These are phyloP conservation scores for Synergus gifuensis DNA, from an alignment of 2,888 invertebrate species.

Conservation along the genomic window DNA sequence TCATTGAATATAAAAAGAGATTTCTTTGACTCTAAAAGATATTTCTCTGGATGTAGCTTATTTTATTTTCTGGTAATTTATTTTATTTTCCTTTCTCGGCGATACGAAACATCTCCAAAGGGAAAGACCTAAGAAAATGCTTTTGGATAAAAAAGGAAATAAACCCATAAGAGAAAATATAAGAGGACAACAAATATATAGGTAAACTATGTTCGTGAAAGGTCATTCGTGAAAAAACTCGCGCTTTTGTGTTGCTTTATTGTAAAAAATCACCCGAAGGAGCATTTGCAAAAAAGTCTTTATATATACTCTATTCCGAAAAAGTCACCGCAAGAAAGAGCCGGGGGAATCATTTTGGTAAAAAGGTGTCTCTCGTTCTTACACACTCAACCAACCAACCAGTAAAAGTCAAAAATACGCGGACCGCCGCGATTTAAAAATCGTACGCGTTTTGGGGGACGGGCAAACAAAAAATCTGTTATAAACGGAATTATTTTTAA, in stretches of 20 bases:
- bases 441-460: slow-evolving; percentile 29
- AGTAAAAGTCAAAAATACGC: slow-evolving; percentile 39
- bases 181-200: slow-evolving; percentile 42
- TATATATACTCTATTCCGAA: slow-evolving; percentile 38
- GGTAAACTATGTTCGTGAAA: slow-evolving; percentile 26
- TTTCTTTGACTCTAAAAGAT: not conserved
- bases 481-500: not conserved
- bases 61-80: not conserved
- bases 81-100: slow-evolving; percentile 57
- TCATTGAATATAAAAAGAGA: not conserved
- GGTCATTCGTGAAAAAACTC: slow-evolving; percentile 56
- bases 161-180: slow-evolving; percentile 51
- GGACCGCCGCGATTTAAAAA: slow-evolving; percentile 3
- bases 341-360: slow-evolving; percentile 51
- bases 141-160: slow-evolving; percentile 69
- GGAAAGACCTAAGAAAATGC: slow-evolving; percentile 73
- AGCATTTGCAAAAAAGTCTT: slow-evolving; percentile 39
- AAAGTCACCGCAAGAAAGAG: slow-evolving; percentile 55
- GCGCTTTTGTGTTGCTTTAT: slow-evolving; percentile 56
- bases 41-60: not conserved
- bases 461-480: slow-evolving; percentile 40
- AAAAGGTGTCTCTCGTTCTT: slow-evolving; percentile 51
- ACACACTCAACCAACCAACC: slow-evolving; percentile 49
- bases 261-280: slow-evolving; percentile 42
- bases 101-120: slow-evolving; percentile 70